A percentile compares a stretch with the other conserved stretches of the same genome.
Evolutionary conservation across 1,140 invertebrate genomes (phyloP).

Genomic region (Leptinotarsa undecemlineata): DNA sequence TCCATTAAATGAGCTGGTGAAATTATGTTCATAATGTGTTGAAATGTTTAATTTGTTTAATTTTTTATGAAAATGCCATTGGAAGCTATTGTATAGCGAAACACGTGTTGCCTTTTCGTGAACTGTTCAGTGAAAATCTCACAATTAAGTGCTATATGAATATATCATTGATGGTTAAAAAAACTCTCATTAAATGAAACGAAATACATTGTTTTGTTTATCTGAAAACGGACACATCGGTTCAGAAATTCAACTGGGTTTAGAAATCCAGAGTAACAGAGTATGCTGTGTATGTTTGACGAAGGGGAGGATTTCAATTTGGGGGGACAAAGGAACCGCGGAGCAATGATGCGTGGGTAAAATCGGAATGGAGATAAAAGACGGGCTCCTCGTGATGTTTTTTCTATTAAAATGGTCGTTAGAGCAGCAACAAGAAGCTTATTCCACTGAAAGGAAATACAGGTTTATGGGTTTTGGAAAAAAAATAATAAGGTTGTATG

Average conservation of each 20-base stretch:
- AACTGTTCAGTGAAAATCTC: too few relatives aligned
- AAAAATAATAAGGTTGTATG: background rate
- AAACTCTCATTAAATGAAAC: too few relatives aligned
- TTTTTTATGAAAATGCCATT: too few relatives aligned
- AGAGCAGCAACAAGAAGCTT: conserved; percentile 15
- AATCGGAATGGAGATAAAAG: conserved; percentile 5
- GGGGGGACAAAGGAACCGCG: conserved; percentile 1
- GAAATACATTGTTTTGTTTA: too few relatives aligned
- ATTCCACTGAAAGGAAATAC: conserved; percentile 4
- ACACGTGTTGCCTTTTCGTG: too few relatives aligned
- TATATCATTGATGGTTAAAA: too few relatives aligned
- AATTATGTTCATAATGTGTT: too few relatives aligned
- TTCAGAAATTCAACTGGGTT: background rate
- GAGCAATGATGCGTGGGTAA: conserved; percentile 9
- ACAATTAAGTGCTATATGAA: too few relatives aligned
- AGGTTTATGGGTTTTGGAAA: background rate
- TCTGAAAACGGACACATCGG: too few relatives aligned
- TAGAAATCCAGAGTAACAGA: background rate
- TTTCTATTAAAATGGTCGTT: conserved; percentile 13
- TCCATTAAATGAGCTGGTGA: too few relatives aligned
- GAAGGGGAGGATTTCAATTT: conserved; percentile 1
- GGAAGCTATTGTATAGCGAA: too few relatives aligned
- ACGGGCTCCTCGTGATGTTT: background rate
- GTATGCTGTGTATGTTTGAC: background rate
- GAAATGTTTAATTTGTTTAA: too few relatives aligned